Percentiles rank a stretch among this genome's conserved stretches.
Evolutionary conservation across 2,797 vertebrate species (phyloP).

Genomic region (Heterohyrax brucei): DNA sequence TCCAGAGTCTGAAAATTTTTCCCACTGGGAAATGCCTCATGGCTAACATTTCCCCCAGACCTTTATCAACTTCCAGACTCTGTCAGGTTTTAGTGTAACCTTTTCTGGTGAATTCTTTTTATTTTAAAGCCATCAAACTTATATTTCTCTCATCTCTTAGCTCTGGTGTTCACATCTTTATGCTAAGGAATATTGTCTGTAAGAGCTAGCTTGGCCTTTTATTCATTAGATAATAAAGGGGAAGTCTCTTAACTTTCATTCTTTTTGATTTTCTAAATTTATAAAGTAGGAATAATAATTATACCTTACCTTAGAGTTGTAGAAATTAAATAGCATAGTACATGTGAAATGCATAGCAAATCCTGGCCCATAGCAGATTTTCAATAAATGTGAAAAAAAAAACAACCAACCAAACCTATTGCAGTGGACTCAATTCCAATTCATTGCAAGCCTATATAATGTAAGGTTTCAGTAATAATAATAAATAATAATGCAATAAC

Average conservation of each 20-base stretch:
- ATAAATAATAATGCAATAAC: neutral
- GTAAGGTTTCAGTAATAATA: neutral
- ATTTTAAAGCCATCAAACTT: neutral
- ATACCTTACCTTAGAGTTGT: neutral
- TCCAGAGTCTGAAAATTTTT: slow-evolving; percentile 28
- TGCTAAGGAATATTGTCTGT: neutral
- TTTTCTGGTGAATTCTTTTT: neutral
- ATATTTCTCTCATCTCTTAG: neutral
- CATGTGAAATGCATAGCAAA: slow-evolving; percentile 17
- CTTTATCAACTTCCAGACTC: neutral
- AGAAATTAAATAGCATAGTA: slow-evolving; percentile 8
- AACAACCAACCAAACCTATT: too few species aligned
- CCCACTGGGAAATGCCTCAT: neutral
- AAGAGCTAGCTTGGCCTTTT: neutral
- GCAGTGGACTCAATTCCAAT: too few species aligned
- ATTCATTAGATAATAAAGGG: neutral
- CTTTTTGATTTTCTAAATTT: neutral
- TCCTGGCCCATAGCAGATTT: neutral
- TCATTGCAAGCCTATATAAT: too few species aligned
- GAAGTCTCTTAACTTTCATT: neutral
- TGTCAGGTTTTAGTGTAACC: neutral
- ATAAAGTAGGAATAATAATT: slow-evolving; percentile 11
- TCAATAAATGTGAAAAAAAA: neutral
- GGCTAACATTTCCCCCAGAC: neutral
- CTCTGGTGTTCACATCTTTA: neutral